Percentiles rank a stretch among this genome's conserved stretches.
phyloP scores from a whole-genome alignment of 2,888 invertebrate species.

The Phania funesta region DNA sequence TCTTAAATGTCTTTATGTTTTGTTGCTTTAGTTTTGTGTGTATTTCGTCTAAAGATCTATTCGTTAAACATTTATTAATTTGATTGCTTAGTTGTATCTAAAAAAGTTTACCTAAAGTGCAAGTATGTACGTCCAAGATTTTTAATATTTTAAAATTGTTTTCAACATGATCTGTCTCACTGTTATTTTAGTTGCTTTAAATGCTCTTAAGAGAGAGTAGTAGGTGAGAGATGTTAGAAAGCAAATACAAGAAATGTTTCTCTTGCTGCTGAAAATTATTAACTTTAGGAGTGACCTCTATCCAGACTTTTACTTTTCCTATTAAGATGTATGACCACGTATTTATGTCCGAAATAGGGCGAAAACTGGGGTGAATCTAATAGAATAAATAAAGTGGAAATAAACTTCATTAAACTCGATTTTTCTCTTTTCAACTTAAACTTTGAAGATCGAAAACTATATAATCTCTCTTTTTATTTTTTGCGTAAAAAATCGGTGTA shows the following conservation, averaged over 20 bases:
- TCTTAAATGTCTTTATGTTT: conserved; percentile 35
- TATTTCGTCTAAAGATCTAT: conserved; percentile 10
- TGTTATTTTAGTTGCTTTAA: neutral
- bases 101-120: conserved; percentile 61
- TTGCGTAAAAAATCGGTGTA: conserved; percentile 80
- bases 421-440: neutral
- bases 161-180: neutral
- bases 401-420: neutral
- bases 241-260: neutral
- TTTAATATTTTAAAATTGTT: neutral
- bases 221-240: neutral
- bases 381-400: conserved; percentile 17
- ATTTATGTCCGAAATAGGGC: conserved; percentile 76
- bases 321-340: conserved; percentile 75
- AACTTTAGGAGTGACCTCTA: conserved; percentile 48
- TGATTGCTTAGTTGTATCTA: conserved; percentile 59
- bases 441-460: neutral
- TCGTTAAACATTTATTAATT: conserved; percentile 48
- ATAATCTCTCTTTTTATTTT: conserved; percentile 71
- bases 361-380: conserved; percentile 71
- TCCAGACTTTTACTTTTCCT: conserved; percentile 67
- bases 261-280: neutral
- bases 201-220: neutral
- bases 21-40: conserved; percentile 53
- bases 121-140: conserved; percentile 30